Evolutionary conservation across 1,140 invertebrate species (phyloP), one percentile per base, ranked within the genome.

Genomic region (Zeugodacus cucurbitae): DNA sequence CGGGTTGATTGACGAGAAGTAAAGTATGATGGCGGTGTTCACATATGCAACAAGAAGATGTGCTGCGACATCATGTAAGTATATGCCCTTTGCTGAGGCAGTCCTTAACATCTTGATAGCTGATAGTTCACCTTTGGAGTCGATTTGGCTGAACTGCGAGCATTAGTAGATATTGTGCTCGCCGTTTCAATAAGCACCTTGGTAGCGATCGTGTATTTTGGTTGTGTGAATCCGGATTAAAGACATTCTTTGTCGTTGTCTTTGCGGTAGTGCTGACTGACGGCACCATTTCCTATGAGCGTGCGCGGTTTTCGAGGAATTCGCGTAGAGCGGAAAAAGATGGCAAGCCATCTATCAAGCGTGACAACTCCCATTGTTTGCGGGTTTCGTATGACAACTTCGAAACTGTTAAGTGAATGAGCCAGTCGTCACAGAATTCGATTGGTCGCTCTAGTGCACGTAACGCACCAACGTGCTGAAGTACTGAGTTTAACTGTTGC

Each of bases 371-470:
- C 41, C 62, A 70, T 54, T 87, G 62, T 37, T 54, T 87, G 7
- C 87, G 87, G n/a, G 87, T 70, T 54, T 87, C n/a, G 41, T 29
- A 70, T 17, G 34, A 1, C 29, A 70, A 62, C n/a, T 87, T 74
- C 5, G 70, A 74, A 41, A 74, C 70, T 10, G 17, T 74, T 74
- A 41, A 41, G 22, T 74, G 37, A 17, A 87, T 34, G 8, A 87
- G 41, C 22, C 87, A 87, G 26, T 87, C 87, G 48, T 87, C 86
- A 10, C 58, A 87, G 58, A 67, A 67, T 20, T 87, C 62, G 37
- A 74, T 64, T 26, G 87, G 87, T 20, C 87, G 62, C 14, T 37
- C 44, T 3, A 87, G 62, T 44, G 87, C 87, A 8, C 48, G 32
- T 87, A 87, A 6, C 17, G 59, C 59, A n/a, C 20, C 20, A 64